These are phyloP conservation scores for Pithys albifrons DNA, from an alignment of 2,113 vertebrate genomes.

Conservation along the genomic window DNA sequence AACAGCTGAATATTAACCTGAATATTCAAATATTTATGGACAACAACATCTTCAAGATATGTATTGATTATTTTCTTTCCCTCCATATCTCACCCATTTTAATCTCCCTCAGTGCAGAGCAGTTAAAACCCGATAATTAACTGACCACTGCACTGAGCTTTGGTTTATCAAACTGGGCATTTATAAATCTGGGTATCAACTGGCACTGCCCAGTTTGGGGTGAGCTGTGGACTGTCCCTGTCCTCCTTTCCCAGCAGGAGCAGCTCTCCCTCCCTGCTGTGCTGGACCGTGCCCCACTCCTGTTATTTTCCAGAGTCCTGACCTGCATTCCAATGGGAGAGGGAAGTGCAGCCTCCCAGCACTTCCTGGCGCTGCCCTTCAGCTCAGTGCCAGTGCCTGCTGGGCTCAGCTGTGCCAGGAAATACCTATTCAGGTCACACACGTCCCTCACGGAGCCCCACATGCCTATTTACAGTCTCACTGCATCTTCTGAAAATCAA, in stretches of 20 bases:
- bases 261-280: rapidly evolving
- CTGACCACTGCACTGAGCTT: background rate
- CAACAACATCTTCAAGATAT: rapidly evolving
- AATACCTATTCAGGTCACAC: background rate
- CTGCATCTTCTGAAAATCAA: background rate
- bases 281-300: background rate
- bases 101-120: background rate
- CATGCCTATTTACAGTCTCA: background rate
- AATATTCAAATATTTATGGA: rapidly evolving
- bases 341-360: background rate
- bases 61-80: background rate
- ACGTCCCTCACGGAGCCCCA: rapidly evolving
- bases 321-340: background rate
- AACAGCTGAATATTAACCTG: rapidly evolving
- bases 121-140: background rate
- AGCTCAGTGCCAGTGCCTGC: background rate
- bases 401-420: background rate
- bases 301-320: background rate
- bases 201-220: rapidly evolving
- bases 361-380: rapidly evolving
- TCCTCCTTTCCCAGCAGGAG: background rate
- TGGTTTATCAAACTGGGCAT: background rate
- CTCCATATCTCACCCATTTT: background rate
- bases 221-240: rapidly evolving
- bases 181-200: background rate